Evolutionary conservation across 1,140 invertebrate genomes (phyloP).

Genomic region (Rhagoletis zephyria): DNA sequence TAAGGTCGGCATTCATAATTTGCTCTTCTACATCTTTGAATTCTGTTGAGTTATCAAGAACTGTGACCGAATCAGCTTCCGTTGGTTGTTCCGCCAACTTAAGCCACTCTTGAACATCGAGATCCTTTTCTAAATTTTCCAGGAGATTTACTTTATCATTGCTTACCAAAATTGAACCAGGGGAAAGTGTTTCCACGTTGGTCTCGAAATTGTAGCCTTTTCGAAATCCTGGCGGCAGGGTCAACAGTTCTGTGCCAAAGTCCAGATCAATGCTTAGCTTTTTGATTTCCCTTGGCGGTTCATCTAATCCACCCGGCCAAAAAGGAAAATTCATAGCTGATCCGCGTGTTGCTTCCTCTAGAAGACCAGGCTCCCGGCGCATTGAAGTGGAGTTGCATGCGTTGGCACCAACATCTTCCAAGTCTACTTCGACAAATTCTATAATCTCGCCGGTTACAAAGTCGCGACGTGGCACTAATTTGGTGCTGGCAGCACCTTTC

Average conservation of each 20-base stretch:
- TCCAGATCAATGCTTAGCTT: conserved; percentile 69
- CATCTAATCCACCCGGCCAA: conserved; percentile 84
- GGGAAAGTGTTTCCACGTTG: background rate
- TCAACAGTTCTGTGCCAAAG: conserved; percentile 77
- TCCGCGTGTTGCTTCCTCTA: conserved; percentile 77
- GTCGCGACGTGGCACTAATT: conserved; percentile 77
- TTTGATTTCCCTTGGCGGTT: conserved; percentile 73
- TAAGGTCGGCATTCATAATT: conserved; percentile 69
- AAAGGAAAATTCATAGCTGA: conserved; percentile 84
- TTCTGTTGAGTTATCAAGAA: conserved; percentile 58
- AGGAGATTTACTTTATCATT: conserved; percentile 64
- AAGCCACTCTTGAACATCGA: conserved; percentile 70
- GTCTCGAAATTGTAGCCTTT: conserved; percentile 75
- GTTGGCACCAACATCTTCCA: conserved; percentile 78
- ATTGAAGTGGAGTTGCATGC: conserved; percentile 85
- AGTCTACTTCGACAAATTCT: conserved; percentile 80
- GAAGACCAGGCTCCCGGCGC: conserved; percentile 77
- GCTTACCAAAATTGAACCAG: background rate
- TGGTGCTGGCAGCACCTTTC: conserved; percentile 64
- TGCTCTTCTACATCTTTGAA: conserved; percentile 69
- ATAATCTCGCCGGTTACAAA: conserved; percentile 81
- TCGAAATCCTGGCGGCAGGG: conserved; percentile 79
- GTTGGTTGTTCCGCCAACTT: conserved; percentile 62
- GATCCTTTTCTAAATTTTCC: conserved; percentile 66
- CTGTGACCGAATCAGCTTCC: background rate